phyloP scores from a whole-genome alignment of 2,888 invertebrate genomes.

The Drosophila mulleri region DNA sequence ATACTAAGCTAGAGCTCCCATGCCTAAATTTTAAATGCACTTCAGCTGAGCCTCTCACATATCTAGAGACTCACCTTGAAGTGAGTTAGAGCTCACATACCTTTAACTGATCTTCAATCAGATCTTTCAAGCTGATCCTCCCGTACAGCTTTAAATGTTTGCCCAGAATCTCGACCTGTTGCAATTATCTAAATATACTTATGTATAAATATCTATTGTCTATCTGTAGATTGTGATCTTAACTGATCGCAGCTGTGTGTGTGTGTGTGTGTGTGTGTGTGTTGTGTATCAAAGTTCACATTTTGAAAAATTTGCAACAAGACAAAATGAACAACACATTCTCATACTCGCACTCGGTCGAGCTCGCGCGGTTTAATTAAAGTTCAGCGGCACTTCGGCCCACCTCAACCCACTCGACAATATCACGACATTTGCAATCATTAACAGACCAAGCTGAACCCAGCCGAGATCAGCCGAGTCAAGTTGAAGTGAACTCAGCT shows the following conservation, averaged over 20 bases:
- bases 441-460: constrained; percentile 56
- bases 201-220: constrained; percentile 5
- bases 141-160: constrained; percentile 6
- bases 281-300: constrained; percentile 46
- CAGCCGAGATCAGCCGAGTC: constrained; percentile 19
- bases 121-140: background rate
- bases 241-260: constrained; percentile 32
- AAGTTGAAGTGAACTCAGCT: constrained; percentile 33
- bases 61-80: background rate
- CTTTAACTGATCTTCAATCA: constrained; percentile 3
- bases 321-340: constrained; percentile 31
- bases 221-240: constrained; percentile 34
- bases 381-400: constrained; percentile 70
- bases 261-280: too few relatives aligned
- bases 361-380: constrained; percentile 66
- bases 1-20: background rate
- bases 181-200: constrained; percentile 12
- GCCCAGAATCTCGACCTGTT: background rate
- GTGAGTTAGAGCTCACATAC: background rate
- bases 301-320: constrained; percentile 34
- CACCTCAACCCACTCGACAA: constrained; percentile 68
- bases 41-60: background rate
- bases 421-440: constrained; percentile 79
- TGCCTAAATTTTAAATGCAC: background rate
- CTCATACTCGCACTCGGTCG: constrained; percentile 28